A percentile compares a stretch with the other conserved stretches of the same genome.
phyloP scores from a whole-genome alignment of 2,113 vertebrate species.

The Blennius ocellaris region DNA sequence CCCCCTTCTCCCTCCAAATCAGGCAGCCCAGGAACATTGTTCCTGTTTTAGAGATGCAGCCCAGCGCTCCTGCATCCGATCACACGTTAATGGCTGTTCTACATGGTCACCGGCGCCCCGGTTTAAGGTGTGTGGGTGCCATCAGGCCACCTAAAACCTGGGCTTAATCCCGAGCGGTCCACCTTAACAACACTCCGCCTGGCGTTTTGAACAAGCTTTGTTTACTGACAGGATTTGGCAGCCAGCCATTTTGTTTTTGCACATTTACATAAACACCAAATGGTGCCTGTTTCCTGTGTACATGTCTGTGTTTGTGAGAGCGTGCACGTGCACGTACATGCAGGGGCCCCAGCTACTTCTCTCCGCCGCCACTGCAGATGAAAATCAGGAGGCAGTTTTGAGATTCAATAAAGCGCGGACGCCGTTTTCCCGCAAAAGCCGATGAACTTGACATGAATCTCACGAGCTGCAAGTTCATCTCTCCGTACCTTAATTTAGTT shows the following conservation, averaged over 20 bases:
- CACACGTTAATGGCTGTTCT: conserved; percentile 62
- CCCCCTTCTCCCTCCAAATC: neutral
- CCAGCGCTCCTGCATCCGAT: conserved; percentile 49
- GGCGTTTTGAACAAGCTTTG: conserved; percentile 76
- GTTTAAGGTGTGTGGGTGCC: conserved; percentile 69
- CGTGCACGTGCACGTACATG: conserved; percentile 6
- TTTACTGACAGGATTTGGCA: conserved; percentile 83
- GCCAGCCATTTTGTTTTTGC: conserved; percentile 82
- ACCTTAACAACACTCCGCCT: conserved; percentile 75
- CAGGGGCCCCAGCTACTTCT: conserved; percentile 56
- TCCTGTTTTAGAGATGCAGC: conserved; percentile 53
- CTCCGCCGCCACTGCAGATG: conserved; percentile 64
- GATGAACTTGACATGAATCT: conserved; percentile 77
- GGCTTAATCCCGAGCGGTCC: conserved; percentile 56
- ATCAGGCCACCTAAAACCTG: conserved; percentile 7
- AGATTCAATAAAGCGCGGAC: conserved; percentile 61
- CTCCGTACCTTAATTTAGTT: conserved; percentile 74
- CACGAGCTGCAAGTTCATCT: conserved; percentile 74
- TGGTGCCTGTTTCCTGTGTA: conserved; percentile 73
- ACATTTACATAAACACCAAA: conserved; percentile 83
- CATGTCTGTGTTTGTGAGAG: conserved; percentile 36
- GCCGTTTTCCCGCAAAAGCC: conserved; percentile 56
- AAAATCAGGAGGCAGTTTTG: conserved; percentile 63
- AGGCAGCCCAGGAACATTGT: conserved; percentile 42
- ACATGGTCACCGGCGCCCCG: conserved; percentile 45